These are phyloP conservation scores for Rugalucina vietnamica DNA, from an alignment of 2,888 invertebrate genomes.

Conservation along the genomic window DNA sequence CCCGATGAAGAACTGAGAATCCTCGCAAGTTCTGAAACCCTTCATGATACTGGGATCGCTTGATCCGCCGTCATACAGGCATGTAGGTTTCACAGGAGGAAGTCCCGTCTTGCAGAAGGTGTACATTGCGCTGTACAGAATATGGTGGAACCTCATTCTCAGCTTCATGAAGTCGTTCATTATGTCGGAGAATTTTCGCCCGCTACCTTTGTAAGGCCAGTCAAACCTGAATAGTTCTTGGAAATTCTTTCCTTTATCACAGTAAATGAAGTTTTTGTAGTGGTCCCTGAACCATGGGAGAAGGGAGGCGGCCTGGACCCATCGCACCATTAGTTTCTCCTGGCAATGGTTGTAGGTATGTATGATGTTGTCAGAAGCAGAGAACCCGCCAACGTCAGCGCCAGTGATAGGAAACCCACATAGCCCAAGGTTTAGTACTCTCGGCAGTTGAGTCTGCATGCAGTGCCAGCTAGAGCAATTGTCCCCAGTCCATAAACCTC, in stretches of 20 bases:
- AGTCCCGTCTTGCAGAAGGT: background rate
- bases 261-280: background rate
- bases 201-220: background rate
- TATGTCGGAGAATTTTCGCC: background rate
- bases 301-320: background rate
- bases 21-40: background rate
- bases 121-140: background rate
- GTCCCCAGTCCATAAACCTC: background rate
- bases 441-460: background rate
- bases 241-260: background rate
- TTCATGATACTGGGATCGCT: background rate
- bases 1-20: background rate
- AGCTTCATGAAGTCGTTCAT: background rate
- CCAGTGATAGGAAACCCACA: background rate
- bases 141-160: background rate
- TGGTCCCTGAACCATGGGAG: background rate
- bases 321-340: background rate
- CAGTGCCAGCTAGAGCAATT: background rate
- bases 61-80: background rate
- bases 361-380: background rate
- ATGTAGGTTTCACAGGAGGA: background rate
- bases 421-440: background rate
- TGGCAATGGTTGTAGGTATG: background rate
- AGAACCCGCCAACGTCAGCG: background rate
- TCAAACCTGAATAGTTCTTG: background rate